These are phyloP conservation scores for Antechinus stuartii DNA, from an alignment of 2,113 vertebrate species.

Conservation along the genomic window DNA sequence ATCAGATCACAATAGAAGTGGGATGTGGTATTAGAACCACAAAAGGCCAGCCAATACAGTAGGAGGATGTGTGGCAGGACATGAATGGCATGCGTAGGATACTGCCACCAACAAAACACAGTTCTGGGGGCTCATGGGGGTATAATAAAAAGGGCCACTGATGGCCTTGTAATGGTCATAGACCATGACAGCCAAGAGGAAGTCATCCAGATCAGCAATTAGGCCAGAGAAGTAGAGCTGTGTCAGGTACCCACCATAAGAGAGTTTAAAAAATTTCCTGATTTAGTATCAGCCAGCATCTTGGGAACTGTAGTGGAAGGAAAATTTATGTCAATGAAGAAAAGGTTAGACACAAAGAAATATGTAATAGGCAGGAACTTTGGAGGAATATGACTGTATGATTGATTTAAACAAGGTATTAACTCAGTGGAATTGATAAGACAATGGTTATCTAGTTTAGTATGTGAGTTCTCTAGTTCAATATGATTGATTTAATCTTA, in stretches of 20 bases:
- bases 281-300: conserved; percentile 52
- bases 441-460: too few relatives aligned
- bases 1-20: conserved; percentile 62
- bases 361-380: background rate
- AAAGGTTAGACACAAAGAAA: conserved; percentile 46
- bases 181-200: conserved; percentile 63
- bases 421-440: too few relatives aligned
- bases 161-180: conserved; percentile 73
- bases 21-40: conserved; percentile 30
- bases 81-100: conserved; percentile 42
- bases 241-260: conserved; percentile 45
- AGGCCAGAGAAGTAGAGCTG: conserved; percentile 63
- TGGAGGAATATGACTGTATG: too few relatives aligned
- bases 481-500: too few relatives aligned
- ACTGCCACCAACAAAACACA: conserved; percentile 37
- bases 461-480: too few relatives aligned
- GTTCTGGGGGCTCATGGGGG: conserved; percentile 22
- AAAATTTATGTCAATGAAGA: conserved; percentile 50
- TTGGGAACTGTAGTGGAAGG: conserved; percentile 54
- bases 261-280: conserved; percentile 31
- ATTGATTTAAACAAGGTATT: too few relatives aligned
- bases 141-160: conserved; percentile 64
- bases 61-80: conserved; percentile 45
- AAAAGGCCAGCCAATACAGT: conserved; percentile 53
- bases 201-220: conserved; percentile 62